Evolutionary conservation across 2,888 invertebrate genomes (phyloP), one percentile per base, ranked within the genome.

Genomic region (Zygogramma bicolorata): DNA sequence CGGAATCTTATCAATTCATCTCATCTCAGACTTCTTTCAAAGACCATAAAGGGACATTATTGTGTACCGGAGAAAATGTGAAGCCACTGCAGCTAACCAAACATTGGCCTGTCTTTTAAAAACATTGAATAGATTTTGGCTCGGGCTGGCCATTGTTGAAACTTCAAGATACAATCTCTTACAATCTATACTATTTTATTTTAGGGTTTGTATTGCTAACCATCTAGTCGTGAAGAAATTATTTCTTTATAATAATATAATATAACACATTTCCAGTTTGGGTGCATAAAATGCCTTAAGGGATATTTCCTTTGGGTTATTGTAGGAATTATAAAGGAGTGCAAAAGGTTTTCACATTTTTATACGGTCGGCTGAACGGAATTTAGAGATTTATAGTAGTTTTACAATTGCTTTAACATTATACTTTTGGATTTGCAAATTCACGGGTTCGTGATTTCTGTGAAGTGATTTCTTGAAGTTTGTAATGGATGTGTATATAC

Each of bases 61-160:
- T 83, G 79, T 81, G 79, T 62, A 71, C 75, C 76, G 73, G 74
- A 77, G 78, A 76, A 77, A 82, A 77, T 74, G 79, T 80, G 78
- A 78, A 81, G 82, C 83, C 84, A 85, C 84, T 85, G 87, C 91
- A 91, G 90, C 91, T 91, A 91, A 91, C 90, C 91, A 91, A 91
- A 91, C 90, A 91, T 90, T 90, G 90, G 89, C 90, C 90, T 89
- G 77, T 84, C 89, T 89, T 88, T 88, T 88, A 87, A 87, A 88
- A 86, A 78, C 80, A 86, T 84, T 84, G 81, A 84, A 85, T 84
- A 83, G 84, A 83, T 80, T 82, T 83, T 84, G 84, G 84, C 84
- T 85, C 84, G 84, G 85, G 85, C 84, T 82, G 65, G 71, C 75
- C 79, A 82, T 85, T 84, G 83, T 84, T 78, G 71, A 76, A 65